Evolutionary conservation across 2,113 vertebrate species (phyloP).

Genomic region (Phylloscopus trochiloides): DNA sequence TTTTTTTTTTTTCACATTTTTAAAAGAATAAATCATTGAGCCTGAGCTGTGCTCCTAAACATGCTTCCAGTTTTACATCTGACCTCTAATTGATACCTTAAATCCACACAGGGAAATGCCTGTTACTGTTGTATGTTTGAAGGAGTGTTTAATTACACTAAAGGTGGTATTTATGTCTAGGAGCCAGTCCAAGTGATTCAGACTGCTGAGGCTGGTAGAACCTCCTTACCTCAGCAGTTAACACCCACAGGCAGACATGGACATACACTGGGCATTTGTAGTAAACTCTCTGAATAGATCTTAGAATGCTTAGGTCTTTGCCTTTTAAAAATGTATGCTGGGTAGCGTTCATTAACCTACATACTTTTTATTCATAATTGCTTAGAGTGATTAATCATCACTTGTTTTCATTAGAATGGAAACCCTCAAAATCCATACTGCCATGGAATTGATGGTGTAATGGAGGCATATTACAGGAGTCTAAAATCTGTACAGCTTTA

Average conservation of each 20-base stretch:
- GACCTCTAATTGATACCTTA: neutral
- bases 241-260: neutral
- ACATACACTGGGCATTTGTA: neutral
- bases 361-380: neutral
- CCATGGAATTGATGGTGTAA: slow-evolving; percentile 91
- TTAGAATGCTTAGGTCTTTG: neutral
- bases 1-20: neutral
- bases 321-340: neutral
- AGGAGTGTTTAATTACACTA: neutral
- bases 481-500: slow-evolving; percentile 93
- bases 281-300: neutral
- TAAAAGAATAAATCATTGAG: neutral
- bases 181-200: neutral
- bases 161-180: neutral
- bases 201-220: neutral
- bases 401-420: slow-evolving; percentile 81
- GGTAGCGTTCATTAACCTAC: neutral
- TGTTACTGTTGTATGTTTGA: neutral
- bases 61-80: neutral
- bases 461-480: slow-evolving; percentile 95
- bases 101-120: neutral
- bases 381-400: neutral
- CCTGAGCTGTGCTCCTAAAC: neutral
- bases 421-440: slow-evolving; percentile 96
- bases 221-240: neutral